Evolutionary conservation across 2,113 vertebrate species (phyloP), one percentile per base, ranked within the genome.

Genomic region (Spizaetus ornatus): DNA sequence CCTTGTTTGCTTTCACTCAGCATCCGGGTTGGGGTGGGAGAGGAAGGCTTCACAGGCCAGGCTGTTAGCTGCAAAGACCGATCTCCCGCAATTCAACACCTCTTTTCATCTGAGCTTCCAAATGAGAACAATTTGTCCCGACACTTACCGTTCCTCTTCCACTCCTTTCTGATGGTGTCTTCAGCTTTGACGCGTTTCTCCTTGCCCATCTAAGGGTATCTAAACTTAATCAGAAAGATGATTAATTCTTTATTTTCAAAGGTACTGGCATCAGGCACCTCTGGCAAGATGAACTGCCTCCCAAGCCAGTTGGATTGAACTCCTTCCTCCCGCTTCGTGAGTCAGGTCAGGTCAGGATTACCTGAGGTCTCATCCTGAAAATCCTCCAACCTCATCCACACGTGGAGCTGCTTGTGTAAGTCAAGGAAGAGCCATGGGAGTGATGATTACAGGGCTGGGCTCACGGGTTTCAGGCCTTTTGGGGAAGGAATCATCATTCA

Each of bases 321-420:
- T 91, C 45, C 58, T 96, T 91, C 87, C 87, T 88, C 71, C 74
- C 32, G 2, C 45, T 85, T 55, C 3, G 0, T 69, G 92, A 86
- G 93, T 94, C 87, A 95, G 90, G 73, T 94, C 66, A 85, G 86
- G 92, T 95, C 93, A 96, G 79, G 74, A 96, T 86, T 96, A 96
- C 85, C 78, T 86, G 74, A 96, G 62, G 53, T 82, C 42, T 93
- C 66, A 93, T 88, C 78, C 58, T 18, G 1, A 92, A 94, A 90
- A 63, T 74, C 71, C n/a, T 90, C 38, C 82, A 90, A 63, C 76
- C 53, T 88, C 59, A 70, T 94, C 55, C 72, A 67, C 85, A 43
- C 0, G 0, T 80, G 48, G 78, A 72, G 47, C 48, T 48, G 52
- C 87, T 91, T 85, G 48, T 93, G 48, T 73, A 85, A 95, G 53